Conservation (phyloP, 2,113 vertebrate species). For the Turdus rufiventris region DNA sequence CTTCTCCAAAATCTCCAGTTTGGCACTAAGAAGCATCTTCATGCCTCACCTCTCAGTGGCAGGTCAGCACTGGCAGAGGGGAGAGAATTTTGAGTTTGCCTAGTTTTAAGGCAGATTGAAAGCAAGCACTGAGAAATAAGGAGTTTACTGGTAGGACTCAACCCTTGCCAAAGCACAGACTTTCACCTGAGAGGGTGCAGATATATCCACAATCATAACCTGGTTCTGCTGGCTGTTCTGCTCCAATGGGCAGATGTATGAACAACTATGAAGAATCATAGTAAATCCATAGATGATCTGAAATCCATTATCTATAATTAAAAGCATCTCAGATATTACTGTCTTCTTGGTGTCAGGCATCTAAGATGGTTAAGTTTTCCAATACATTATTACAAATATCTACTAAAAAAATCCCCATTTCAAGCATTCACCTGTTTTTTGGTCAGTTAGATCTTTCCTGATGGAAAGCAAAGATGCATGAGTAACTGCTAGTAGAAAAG, state of each 20-base stretch:
- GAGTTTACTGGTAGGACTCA: neutral
- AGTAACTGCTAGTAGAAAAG: neutral
- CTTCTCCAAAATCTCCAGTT: neutral
- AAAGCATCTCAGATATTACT: neutral
- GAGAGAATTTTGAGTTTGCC: neutral
- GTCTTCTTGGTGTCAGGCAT: neutral
- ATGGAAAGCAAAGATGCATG: neutral
- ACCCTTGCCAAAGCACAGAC: neutral
- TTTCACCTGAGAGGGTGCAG: neutral
- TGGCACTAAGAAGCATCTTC: neutral
- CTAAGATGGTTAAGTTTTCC: neutral
- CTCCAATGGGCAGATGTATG: rapidly evolving
- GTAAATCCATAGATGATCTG: neutral
- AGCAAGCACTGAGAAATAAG: rapidly evolving
- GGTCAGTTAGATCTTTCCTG: neutral
- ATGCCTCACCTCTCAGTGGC: neutral
- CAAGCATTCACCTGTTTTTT: neutral
- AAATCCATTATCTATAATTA: neutral
- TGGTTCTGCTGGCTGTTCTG: neutral
- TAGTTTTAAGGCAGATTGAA: neutral
- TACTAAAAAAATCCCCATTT: neutral
- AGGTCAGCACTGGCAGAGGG: neutral
- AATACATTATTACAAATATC: neutral
- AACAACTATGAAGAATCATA: neutral
- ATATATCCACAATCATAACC: rapidly evolving